Percentiles rank a stretch among this genome's conserved stretches.
phyloP scores from a whole-genome alignment of 1,140 invertebrate species.

The Apocrypta bakeri region DNA sequence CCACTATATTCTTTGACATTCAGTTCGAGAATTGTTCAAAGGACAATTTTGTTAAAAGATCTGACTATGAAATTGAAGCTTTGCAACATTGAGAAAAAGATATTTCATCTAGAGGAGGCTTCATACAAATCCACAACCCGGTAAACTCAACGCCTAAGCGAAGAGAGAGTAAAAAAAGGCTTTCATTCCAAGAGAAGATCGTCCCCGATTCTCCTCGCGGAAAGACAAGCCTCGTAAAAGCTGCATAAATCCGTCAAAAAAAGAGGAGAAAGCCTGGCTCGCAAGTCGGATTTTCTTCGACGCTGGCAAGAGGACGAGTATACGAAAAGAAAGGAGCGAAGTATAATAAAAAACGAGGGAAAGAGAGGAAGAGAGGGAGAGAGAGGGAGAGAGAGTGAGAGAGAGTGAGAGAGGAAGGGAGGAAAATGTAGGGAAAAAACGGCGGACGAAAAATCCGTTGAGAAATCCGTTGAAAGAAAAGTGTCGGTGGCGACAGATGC shows the following conservation, averaged over 20 bases:
- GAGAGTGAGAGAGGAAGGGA: not conserved
- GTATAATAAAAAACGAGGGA: not conserved
- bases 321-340: not conserved
- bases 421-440: not conserved
- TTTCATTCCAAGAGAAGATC: not conserved
- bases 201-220: not conserved
- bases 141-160: no score
- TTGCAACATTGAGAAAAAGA: no score
- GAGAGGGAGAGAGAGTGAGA: not conserved
- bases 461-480: not conserved
- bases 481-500: not conserved
- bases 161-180: not conserved
- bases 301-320: not conserved
- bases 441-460: not conserved
- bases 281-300: conserved; percentile 19
- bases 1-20: no score
- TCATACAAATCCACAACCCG: not conserved
- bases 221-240: conserved; percentile 31
- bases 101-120: not conserved
- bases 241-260: conserved; percentile 12
- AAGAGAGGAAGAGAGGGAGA: not conserved
- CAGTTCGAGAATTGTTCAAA: no score
- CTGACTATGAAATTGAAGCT: no score
- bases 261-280: not conserved
- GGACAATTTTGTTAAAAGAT: no score